Evolutionary conservation across 2,113 vertebrate species (phyloP).

Genomic region (Zosterops lateralis): DNA sequence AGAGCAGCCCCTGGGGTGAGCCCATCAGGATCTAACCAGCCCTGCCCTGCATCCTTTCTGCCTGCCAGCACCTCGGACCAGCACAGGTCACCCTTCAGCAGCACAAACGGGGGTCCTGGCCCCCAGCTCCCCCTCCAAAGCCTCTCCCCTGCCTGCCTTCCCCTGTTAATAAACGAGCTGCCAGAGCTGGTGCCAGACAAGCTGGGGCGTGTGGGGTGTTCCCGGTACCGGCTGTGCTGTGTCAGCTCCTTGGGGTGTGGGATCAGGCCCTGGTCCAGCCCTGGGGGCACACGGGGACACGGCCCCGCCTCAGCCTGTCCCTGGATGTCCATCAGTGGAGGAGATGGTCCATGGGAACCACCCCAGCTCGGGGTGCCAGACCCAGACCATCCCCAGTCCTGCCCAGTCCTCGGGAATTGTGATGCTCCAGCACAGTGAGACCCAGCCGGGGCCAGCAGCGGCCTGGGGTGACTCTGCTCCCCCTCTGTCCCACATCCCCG

Average conservation of each 20-base stretch:
- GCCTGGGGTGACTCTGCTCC: background rate
- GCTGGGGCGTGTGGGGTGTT: background rate
- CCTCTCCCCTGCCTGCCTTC: background rate
- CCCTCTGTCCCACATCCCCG: background rate
- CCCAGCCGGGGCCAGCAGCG: accelerated
- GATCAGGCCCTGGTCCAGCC: background rate
- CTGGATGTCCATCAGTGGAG: background rate
- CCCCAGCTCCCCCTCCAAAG: background rate
- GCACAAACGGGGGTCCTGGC: background rate
- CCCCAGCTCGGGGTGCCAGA: background rate
- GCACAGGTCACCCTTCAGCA: background rate
- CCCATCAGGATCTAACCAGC: accelerated
- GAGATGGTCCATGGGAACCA: background rate
- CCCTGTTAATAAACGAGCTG: background rate
- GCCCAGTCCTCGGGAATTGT: background rate
- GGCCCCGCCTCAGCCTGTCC: background rate
- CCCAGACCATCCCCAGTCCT: background rate
- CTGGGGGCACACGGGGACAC: background rate
- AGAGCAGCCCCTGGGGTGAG: accelerated
- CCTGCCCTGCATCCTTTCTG: background rate
- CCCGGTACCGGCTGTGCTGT: background rate
- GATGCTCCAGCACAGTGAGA: background rate
- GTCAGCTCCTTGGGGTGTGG: background rate
- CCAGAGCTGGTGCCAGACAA: background rate
- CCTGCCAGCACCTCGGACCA: accelerated